These are phyloP conservation scores for Notodromas monacha DNA, from an alignment of 2,888 invertebrate genomes.

Conservation along the genomic window DNA sequence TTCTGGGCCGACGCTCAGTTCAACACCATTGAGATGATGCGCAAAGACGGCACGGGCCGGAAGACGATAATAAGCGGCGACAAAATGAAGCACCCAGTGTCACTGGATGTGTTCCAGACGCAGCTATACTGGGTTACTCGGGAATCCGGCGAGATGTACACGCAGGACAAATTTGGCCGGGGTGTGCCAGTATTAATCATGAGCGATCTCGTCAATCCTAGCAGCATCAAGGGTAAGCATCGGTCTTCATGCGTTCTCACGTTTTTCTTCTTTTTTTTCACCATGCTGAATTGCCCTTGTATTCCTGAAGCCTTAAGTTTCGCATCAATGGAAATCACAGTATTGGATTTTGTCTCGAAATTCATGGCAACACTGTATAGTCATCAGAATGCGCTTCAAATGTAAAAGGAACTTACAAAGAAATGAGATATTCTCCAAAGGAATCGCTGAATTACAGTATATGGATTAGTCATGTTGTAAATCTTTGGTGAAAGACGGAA, in stretches of 20 bases:
- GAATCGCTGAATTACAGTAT: too few relatives aligned
- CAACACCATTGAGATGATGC: conserved; percentile 55
- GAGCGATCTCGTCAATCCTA: conserved; percentile 48
- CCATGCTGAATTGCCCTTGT: not conserved
- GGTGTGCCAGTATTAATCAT: conserved; percentile 56
- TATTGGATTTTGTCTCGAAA: too few relatives aligned
- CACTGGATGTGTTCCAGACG: conserved; percentile 74
- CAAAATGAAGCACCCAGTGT: conserved; percentile 36
- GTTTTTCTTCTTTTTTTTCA: not conserved
- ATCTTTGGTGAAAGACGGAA: too few relatives aligned
- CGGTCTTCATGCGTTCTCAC: not conserved
- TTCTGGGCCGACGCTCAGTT: conserved; percentile 89
- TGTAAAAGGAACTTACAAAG: too few relatives aligned
- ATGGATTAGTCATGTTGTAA: too few relatives aligned
- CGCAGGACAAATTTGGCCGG: conserved; percentile 83
- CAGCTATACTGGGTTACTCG: conserved; percentile 71
- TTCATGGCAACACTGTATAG: too few relatives aligned
- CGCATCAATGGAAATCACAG: too few relatives aligned
- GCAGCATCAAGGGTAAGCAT: conserved; percentile 36
- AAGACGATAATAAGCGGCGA: conserved; percentile 32
- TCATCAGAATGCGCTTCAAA: too few relatives aligned
- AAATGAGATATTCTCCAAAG: too few relatives aligned
- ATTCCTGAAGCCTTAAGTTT: too few relatives aligned
- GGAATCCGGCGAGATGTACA: conserved; percentile 48
- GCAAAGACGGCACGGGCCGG: conserved; percentile 41